Evolutionary conservation across 2,888 invertebrate genomes (phyloP).

Genomic region (Ischnus inquisitorius): DNA sequence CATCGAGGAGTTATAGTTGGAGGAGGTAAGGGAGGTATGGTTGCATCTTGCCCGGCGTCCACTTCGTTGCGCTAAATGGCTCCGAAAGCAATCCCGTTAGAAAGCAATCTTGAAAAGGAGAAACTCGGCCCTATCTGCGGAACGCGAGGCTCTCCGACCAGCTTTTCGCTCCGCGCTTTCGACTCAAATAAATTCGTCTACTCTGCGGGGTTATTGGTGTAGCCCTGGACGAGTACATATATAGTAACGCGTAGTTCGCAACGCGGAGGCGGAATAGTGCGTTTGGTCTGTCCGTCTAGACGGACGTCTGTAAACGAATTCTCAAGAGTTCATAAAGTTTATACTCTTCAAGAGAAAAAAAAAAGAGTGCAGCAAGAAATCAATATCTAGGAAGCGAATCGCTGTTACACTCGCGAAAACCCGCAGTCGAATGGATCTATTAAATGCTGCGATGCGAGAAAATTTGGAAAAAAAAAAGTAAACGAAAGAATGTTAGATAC

Average conservation of each 20-base stretch:
- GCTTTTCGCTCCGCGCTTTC: slow-evolving; percentile 48
- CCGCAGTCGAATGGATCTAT: background rate
- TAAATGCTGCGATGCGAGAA: background rate
- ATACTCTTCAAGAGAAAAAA: background rate
- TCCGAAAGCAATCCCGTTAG: slow-evolving; percentile 63
- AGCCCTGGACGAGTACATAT: slow-evolving; percentile 10
- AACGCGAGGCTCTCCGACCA: background rate
- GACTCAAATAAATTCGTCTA: slow-evolving; percentile 63
- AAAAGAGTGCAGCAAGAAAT: background rate
- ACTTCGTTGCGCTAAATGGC: slow-evolving; percentile 61
- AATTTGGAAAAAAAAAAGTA: background rate
- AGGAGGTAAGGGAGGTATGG: background rate
- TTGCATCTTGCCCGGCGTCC: slow-evolving; percentile 33
- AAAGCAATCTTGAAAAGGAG: slow-evolving; percentile 65
- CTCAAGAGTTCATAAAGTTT: slow-evolving; percentile 30
- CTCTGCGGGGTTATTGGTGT: slow-evolving; percentile 47
- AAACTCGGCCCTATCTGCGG: slow-evolving; percentile 55
- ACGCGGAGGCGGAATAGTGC: slow-evolving; percentile 22
- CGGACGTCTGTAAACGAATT: slow-evolving; percentile 54
- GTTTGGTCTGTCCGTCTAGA: slow-evolving; percentile 58
- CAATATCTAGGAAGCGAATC: background rate
- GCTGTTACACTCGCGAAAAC: background rate
- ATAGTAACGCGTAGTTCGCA: background rate
- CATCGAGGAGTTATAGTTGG: slow-evolving; percentile 14
- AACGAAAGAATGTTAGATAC: background rate